Conservation (phyloP, 2,113 vertebrate species). For the Prionailurus bengalensis region DNA sequence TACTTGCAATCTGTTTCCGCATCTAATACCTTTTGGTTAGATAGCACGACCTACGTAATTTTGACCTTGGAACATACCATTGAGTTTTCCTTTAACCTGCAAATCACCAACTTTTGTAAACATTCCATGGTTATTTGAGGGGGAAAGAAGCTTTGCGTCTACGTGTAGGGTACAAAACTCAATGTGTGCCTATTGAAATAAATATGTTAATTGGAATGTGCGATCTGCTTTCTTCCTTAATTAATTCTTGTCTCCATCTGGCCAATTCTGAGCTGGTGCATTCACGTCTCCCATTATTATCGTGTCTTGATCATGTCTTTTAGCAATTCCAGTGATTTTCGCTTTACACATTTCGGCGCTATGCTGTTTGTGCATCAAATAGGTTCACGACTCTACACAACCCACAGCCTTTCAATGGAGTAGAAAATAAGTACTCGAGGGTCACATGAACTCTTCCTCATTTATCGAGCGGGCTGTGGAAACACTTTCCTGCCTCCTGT, state of each 20-base stretch:
- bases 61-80: neutral
- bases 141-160: neutral
- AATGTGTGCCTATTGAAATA: neutral
- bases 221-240: neutral
- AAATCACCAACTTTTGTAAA: neutral
- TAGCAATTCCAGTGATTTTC: neutral
- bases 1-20: neutral
- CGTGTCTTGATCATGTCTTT: neutral
- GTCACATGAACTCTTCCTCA: too few species aligned
- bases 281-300: neutral
- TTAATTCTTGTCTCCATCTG: neutral
- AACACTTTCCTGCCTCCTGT: neutral
- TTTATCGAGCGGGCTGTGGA: neutral
- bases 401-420: rapidly evolving
- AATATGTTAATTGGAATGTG: neutral
- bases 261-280: neutral
- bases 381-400: rapidly evolving
- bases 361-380: neutral
- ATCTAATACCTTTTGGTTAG: neutral
- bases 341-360: rapidly evolving
- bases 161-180: neutral
- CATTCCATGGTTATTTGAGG: neutral
- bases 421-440: neutral
- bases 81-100: neutral
- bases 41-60: neutral